Evolutionary conservation across 2,888 invertebrate species (phyloP).

Genomic region (Drosophila dives): DNA sequence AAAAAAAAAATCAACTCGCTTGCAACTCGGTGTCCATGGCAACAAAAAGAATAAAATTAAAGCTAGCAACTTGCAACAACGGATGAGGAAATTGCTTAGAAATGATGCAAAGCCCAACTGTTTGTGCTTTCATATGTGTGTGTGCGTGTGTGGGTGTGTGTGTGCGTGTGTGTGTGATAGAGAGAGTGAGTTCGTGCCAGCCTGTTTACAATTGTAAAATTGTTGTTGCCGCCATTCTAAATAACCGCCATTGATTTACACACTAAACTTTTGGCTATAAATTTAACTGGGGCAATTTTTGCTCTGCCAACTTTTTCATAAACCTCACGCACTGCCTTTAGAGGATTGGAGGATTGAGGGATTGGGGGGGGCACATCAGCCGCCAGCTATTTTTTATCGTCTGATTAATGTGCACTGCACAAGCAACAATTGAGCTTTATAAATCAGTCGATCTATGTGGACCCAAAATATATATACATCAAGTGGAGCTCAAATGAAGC

Average conservation of each 20-base stretch:
- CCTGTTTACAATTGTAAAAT: constrained; percentile 72
- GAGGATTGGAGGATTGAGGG: constrained; percentile 8
- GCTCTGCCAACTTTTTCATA: constrained; percentile 68
- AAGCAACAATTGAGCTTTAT: constrained; percentile 67
- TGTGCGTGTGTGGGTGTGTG: constrained; percentile 21
- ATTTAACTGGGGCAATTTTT: constrained; percentile 60
- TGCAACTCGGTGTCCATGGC: constrained; percentile 25
- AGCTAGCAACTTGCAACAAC: constrained; percentile 57
- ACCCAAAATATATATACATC: constrained; percentile 37
- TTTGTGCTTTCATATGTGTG: constrained; percentile 1
- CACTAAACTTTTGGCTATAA: constrained; percentile 73
- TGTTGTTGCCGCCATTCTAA: constrained; percentile 57
- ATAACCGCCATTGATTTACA: constrained; percentile 76
- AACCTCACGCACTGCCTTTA: constrained; percentile 52
- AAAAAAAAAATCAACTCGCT: constrained; percentile 65
- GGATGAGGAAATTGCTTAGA: constrained; percentile 77
- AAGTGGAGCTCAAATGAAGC: constrained; percentile 33
- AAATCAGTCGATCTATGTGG: constrained; percentile 51
- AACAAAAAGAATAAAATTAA: constrained; percentile 33
- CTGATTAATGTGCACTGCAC: constrained; percentile 70
- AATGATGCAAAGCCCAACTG: constrained; percentile 67
- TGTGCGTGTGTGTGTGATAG: background rate
- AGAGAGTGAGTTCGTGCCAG: background rate
- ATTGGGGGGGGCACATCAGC: background rate
- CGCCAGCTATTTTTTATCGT: constrained; percentile 47